Evolutionary conservation across 2,797 vertebrate species (phyloP).

Genomic region (Rhinoraja longicauda): DNA sequence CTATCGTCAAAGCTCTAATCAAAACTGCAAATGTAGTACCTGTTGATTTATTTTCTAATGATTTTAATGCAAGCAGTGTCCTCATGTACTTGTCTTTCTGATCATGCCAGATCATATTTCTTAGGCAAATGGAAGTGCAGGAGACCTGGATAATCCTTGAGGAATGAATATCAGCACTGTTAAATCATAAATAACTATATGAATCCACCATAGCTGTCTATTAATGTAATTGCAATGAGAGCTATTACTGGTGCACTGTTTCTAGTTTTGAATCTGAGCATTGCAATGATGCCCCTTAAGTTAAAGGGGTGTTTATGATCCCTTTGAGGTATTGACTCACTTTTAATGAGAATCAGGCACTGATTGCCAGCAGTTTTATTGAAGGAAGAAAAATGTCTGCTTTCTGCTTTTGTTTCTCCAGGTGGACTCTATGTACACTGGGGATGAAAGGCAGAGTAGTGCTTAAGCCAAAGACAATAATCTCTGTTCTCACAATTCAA

Average conservation of each 20-base stretch:
- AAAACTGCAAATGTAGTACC: background rate
- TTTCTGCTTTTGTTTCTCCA: background rate
- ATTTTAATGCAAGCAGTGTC: background rate
- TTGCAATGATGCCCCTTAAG: background rate
- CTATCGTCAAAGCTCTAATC: background rate
- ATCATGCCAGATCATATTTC: background rate
- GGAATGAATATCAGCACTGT: no score
- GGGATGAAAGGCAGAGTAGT: background rate
- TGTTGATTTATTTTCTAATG: background rate
- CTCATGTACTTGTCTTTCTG: background rate
- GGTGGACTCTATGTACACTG: background rate
- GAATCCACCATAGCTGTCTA: background rate
- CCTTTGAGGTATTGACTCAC: constrained; percentile 17
- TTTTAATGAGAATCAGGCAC: background rate
- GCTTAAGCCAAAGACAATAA: background rate
- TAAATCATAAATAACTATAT: background rate
- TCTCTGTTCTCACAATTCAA: background rate
- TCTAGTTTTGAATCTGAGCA: background rate
- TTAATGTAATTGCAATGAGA: background rate
- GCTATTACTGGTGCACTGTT: background rate
- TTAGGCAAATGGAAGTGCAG: no score
- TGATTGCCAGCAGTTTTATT: background rate
- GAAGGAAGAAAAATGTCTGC: background rate
- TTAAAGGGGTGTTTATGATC: background rate
- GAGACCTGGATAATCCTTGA: no score